A percentile compares a stretch with the other conserved stretches of the same genome.
Evolutionary conservation across 2,888 invertebrate species (phyloP).

Genomic region (Ophonus ardosiacus): DNA sequence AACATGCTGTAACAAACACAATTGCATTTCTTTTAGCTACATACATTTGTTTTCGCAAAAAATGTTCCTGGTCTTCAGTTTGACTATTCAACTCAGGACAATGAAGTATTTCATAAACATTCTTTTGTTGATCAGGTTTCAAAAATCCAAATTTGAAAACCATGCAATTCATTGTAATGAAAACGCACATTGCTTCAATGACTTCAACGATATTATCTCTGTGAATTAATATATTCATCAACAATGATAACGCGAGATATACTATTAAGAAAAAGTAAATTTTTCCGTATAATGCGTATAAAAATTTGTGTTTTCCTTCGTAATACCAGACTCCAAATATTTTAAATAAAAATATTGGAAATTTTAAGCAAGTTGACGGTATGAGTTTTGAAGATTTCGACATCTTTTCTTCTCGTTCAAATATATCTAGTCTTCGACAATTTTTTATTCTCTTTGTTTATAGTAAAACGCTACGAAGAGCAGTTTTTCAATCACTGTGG

Average conservation of each 20-base stretch:
- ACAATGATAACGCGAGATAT: background rate
- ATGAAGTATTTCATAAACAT: slow-evolving; percentile 6
- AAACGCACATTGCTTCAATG: slow-evolving; percentile 14
- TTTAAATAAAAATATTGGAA: slow-evolving; percentile 43
- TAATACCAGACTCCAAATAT: slow-evolving; percentile 36
- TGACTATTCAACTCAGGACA: slow-evolving; percentile 36
- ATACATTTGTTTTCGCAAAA: slow-evolving; percentile 44
- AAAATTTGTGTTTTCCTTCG: background rate
- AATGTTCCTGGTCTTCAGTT: slow-evolving; percentile 43
- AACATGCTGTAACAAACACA: background rate
- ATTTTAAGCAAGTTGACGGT: slow-evolving; percentile 12
- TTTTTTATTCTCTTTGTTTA: slow-evolving; percentile 6
- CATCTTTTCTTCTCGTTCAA: background rate
- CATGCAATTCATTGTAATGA: slow-evolving; percentile 13
- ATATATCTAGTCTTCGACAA: background rate
- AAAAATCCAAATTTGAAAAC: slow-evolving; percentile 46
- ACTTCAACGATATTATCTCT: slow-evolving; percentile 42
- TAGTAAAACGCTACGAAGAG: too few relatives aligned
- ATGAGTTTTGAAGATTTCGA: background rate
- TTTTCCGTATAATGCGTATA: slow-evolving; percentile 29
- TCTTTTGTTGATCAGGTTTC: background rate
- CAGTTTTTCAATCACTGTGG: too few relatives aligned
- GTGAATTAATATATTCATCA: slow-evolving; percentile 7
- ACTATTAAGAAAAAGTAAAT: background rate
- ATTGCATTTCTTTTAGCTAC: slow-evolving; percentile 49